phyloP scores from a whole-genome alignment of 2,797 vertebrate genomes.

The Orientallactaga sibirica region DNA sequence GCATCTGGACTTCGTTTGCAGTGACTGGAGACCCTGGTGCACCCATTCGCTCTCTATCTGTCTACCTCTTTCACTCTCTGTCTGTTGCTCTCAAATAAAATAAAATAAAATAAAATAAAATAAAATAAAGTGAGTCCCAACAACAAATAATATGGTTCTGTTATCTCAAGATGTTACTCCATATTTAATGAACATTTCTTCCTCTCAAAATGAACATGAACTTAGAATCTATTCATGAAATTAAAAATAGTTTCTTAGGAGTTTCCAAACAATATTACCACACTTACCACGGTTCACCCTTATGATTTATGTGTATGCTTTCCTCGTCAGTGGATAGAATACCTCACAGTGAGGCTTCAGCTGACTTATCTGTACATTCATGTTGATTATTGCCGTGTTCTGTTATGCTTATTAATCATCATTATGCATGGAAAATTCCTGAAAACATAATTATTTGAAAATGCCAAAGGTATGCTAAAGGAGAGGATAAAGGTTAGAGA shows the following conservation, averaged over 20 bases:
- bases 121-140: neutral
- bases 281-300: neutral
- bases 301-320: neutral
- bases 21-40: too few relatives aligned
- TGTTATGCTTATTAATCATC: neutral
- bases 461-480: neutral
- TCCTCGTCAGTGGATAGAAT: neutral
- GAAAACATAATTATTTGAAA: conserved; percentile 19
- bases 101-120: too few relatives aligned
- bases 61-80: too few relatives aligned
- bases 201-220: conserved; percentile 12
- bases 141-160: neutral
- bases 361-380: neutral
- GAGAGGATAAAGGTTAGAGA: neutral
- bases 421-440: neutral
- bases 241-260: neutral
- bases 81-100: too few relatives aligned
- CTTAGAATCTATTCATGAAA: neutral
- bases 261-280: neutral
- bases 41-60: too few relatives aligned
- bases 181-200: conserved; percentile 35
- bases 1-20: too few relatives aligned
- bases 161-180: neutral
- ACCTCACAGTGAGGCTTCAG: neutral
- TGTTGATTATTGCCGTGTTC: too few relatives aligned